A percentile compares a stretch with the other conserved stretches of the same genome.
Conservation (phyloP, 2,888 invertebrate species). For the Psylliodes chrysocephalus region DNA sequence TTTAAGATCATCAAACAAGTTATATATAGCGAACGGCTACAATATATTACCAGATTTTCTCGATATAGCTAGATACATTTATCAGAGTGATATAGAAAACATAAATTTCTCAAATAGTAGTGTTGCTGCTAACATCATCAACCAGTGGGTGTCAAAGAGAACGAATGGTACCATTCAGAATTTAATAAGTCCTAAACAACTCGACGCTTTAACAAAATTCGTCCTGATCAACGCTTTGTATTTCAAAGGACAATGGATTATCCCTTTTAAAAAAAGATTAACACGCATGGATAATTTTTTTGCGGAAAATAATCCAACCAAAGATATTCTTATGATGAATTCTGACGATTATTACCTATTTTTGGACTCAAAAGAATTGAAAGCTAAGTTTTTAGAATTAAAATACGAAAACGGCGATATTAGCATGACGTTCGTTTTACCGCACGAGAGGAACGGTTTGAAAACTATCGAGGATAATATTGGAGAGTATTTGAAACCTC, state of each 20-base stretch:
- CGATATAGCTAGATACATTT: slow-evolving; percentile 69
- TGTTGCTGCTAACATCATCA: slow-evolving; percentile 52
- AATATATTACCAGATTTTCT: slow-evolving; percentile 68
- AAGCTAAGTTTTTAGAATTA: slow-evolving; percentile 52
- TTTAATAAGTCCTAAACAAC: slow-evolving; percentile 47
- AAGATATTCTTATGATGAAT: neutral
- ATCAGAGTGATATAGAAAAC: slow-evolving; percentile 65
- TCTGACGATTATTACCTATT: neutral
- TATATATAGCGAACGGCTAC: slow-evolving; percentile 71
- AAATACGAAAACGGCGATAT: slow-evolving; percentile 47
- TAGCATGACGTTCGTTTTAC: slow-evolving; percentile 49
- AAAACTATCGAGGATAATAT: slow-evolving; percentile 36
- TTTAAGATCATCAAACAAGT: slow-evolving; percentile 62
- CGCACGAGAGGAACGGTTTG: slow-evolving; percentile 46
- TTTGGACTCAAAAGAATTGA: slow-evolving; percentile 23
- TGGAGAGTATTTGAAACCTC: slow-evolving; percentile 32
- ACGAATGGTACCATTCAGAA: slow-evolving; percentile 59
- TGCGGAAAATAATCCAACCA: neutral
- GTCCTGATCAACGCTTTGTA: slow-evolving; percentile 60
- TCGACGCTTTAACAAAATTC: slow-evolving; percentile 42
- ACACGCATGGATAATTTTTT: neutral
- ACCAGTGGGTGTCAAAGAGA: slow-evolving; percentile 58
- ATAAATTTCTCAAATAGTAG: slow-evolving; percentile 7
- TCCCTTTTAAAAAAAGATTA: neutral
- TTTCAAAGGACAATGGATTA: slow-evolving; percentile 56